These are phyloP conservation scores for Nasonovia ribisnigri DNA, from an alignment of 2,888 invertebrate species.

Conservation along the genomic window DNA sequence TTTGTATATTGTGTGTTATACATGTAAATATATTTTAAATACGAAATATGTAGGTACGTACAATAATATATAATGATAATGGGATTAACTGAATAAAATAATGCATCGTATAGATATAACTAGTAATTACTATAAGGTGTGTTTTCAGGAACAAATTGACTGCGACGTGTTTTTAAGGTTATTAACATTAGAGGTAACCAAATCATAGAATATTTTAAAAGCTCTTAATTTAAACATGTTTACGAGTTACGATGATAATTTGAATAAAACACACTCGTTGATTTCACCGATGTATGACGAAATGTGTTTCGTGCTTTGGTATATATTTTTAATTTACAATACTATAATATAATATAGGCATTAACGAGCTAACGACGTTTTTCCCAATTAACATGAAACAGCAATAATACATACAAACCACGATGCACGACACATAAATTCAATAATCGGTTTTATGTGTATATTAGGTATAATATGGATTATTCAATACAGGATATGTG, in stretches of 20 bases:
- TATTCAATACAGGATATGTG: neutral
- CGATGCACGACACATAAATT: neutral
- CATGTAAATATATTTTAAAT: conserved; percentile 37
- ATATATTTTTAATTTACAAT: conserved; percentile 24
- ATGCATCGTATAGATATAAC: neutral
- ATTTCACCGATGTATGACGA: conserved; percentile 16
- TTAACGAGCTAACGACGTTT: neutral
- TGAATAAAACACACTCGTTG: conserved; percentile 34
- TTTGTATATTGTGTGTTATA: neutral
- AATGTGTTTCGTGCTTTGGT: conserved; percentile 30
- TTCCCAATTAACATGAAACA: conserved; percentile 31
- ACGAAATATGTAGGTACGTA: conserved; percentile 3
- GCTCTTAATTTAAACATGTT: conserved; percentile 44
- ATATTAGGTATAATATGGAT: neutral
- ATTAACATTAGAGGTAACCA: conserved; percentile 41
- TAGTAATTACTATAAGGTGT: conserved; percentile 43
- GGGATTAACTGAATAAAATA: conserved; percentile 57
- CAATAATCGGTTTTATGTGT: neutral
- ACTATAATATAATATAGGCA: neutral
- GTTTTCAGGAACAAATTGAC: conserved; percentile 39
- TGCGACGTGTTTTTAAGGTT: conserved; percentile 46
- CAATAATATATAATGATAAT: conserved; percentile 32
- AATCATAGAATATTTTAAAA: conserved; percentile 46
- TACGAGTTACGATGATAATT: conserved; percentile 28
- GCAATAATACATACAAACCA: neutral